Conservation (phyloP, 2,888 invertebrate genomes). For the Lithophane semibrunnea region DNA sequence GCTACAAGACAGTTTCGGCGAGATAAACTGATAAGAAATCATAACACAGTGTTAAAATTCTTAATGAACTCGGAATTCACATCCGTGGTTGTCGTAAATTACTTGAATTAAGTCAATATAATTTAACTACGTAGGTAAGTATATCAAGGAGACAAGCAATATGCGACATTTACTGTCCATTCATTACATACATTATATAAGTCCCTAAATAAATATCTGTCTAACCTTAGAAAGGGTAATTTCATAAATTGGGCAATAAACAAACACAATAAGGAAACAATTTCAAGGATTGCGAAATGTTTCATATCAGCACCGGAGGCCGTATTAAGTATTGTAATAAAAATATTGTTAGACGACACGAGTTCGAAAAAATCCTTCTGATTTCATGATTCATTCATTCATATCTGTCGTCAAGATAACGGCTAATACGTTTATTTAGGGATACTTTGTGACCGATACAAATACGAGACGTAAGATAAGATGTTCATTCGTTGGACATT, state of each 20-base stretch:
- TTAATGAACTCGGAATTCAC: constrained; percentile 28
- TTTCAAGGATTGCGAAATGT: not conserved
- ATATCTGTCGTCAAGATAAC: too few relatives aligned
- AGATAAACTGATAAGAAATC: constrained; percentile 32
- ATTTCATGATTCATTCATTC: too few relatives aligned
- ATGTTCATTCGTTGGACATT: too few relatives aligned
- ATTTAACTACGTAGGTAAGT: constrained; percentile 1
- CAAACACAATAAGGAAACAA: not conserved
- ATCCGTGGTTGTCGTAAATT: not conserved
- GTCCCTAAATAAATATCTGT: not conserved
- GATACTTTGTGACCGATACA: too few relatives aligned
- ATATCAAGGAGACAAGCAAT: not conserved
- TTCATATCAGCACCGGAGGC: not conserved
- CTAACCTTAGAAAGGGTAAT: not conserved
- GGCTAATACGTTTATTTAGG: too few relatives aligned
- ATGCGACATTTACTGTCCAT: not conserved
- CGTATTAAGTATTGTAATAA: constrained; percentile 10
- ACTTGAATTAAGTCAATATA: constrained; percentile 11
- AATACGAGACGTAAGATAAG: too few relatives aligned
- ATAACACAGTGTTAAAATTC: constrained; percentile 3
- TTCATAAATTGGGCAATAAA: not conserved
- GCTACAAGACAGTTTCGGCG: not conserved
- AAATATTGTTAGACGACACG: not conserved
- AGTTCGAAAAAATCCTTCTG: too few relatives aligned
- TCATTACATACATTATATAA: not conserved